phyloP scores from a whole-genome alignment of 1,140 invertebrate species.

The Pogonus chalceus region DNA sequence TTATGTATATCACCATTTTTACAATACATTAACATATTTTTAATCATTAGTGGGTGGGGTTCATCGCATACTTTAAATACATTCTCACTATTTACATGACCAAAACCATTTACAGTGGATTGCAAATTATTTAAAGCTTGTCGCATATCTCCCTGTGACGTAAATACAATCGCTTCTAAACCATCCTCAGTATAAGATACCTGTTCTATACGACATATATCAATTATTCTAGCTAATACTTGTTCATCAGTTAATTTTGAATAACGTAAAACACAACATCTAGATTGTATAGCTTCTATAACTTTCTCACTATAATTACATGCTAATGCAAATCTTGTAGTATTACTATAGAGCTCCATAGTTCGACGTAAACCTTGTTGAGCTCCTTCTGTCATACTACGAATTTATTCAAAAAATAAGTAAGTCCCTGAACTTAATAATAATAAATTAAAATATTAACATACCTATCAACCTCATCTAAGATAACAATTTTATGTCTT shows the following conservation, averaged over 20 bases:
- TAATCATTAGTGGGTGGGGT: constrained; percentile 89
- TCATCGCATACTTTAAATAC: constrained; percentile 99
- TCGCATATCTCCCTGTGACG: constrained; percentile 97
- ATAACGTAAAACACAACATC: constrained; percentile 96
- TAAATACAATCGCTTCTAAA: constrained; percentile 93
- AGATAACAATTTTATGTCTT: constrained; percentile 94
- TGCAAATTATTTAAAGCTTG: constrained; percentile 97
- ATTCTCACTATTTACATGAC: constrained; percentile 82
- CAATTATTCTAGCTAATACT: constrained; percentile 68
- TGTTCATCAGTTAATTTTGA: constrained; percentile 83
- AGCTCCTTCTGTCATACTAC: constrained; percentile 92
- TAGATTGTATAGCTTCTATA: constrained; percentile 97
- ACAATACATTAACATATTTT: constrained; percentile 86
- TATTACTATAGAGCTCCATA: constrained; percentile 97
- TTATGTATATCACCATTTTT: constrained; percentile 70
- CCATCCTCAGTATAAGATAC: constrained; percentile 89
- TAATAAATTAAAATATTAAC: constrained; percentile 8
- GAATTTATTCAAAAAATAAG: too few relatives aligned
- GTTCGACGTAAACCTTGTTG: constrained; percentile 94
- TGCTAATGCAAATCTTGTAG: constrained; percentile 94
- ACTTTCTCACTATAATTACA: constrained; percentile 99
- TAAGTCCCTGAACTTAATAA: background rate
- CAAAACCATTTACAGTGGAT: constrained; percentile 92
- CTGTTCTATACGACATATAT: constrained; percentile 66
- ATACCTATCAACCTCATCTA: constrained; percentile 96